Evolutionary conservation across 1,140 invertebrate species (phyloP), one percentile per base, ranked within the genome.

Genomic region (Drosophila punjabiensis): DNA sequence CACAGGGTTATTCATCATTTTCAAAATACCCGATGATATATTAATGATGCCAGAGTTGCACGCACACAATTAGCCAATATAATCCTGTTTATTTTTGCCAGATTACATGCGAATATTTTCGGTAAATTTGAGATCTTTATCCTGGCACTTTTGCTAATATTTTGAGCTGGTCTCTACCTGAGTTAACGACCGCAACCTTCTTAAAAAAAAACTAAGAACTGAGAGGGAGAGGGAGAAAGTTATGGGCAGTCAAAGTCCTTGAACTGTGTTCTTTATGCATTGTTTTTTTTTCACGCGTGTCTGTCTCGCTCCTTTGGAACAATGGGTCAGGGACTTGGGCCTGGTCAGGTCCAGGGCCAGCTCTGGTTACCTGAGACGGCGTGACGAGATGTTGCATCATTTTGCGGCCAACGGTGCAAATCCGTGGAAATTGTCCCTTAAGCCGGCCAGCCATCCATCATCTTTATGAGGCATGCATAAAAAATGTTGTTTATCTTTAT

Each of bases 231-330:
- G 53, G 55, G 78, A 53, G 84, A 88, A 88, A 89, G 84, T 89
- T 58, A 84, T 84, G 73, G 47, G 24, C 37, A 62, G 71, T 69
- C 61, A 50, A 45, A 83, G 82, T 90, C 85, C 85, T 89, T 89
- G 85, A 90, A 86, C 82, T 82, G 79, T 70, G 79, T 90, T 89
- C 71, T 81, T 89, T 84, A 80, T 85, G 85, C 68, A 63, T 79
- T 79, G 59, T 83, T 70, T 77, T 80, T 71, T 80, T 77, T 35
- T 76, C 56, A 76, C 85, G 85, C 81, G 85, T 88, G 85, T 81
- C 84, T 73, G 76, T 48, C 45, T 63, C 58, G 56, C 47, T 61
- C 55, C 69, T 58, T 60, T 13, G 48, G 50, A 37, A 68, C 81
- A 76, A 55, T 43, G 64, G 62, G 63, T 56, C 68, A 65, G 67